phyloP scores from a whole-genome alignment of 2,797 vertebrate genomes.

The Heliangelus exortis region DNA sequence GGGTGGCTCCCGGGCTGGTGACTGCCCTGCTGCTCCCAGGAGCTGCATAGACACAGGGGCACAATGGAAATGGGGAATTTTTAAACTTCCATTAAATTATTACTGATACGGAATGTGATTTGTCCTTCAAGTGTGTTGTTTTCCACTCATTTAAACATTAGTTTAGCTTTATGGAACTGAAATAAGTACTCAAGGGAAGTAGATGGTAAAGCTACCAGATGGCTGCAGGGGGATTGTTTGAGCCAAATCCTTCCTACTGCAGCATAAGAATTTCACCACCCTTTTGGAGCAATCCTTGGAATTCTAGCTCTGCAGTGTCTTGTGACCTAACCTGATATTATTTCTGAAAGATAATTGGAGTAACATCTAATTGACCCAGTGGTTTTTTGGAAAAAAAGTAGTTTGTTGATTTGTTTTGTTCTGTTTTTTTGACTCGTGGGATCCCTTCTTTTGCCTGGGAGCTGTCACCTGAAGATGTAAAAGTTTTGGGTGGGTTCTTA shows the following conservation, averaged over 20 bases:
- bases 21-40: background rate
- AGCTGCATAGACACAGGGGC: background rate
- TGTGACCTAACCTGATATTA: background rate
- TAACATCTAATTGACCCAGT: background rate
- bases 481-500: background rate
- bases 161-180: background rate
- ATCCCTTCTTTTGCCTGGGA: background rate
- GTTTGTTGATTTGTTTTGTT: too few species aligned
- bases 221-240: background rate
- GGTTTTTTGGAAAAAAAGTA: background rate
- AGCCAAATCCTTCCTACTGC: background rate
- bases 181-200: background rate
- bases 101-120: background rate
- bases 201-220: background rate
- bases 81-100: background rate
- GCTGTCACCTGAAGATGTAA: background rate
- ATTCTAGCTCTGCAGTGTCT: background rate
- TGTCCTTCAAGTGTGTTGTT: background rate
- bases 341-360: background rate
- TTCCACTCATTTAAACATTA: accelerated
- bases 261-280: background rate
- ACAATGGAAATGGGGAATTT: background rate
- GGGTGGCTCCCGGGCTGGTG: accelerated
- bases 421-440: background rate
- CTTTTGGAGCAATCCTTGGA: background rate